phyloP scores from a whole-genome alignment of 2,888 invertebrate species.

The Drosophila subsilvestris region DNA sequence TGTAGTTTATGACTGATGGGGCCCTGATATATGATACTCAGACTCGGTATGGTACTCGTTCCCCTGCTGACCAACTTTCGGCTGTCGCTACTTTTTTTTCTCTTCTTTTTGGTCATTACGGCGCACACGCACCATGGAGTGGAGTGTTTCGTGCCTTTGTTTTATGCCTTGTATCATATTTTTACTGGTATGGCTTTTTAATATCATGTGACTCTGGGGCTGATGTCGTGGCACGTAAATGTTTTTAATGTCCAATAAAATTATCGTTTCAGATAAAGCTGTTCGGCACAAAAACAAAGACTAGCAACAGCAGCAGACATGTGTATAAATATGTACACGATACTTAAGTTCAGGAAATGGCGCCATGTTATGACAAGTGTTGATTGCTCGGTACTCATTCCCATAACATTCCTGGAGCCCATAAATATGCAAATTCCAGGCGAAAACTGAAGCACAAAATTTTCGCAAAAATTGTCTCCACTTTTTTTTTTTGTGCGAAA shows the following conservation, averaged over 20 bases:
- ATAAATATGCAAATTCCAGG: not conserved
- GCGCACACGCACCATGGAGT: conserved; percentile 54
- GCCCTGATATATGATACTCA: conserved; percentile 65
- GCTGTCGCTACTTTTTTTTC: conserved; percentile 33
- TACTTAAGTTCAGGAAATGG: conserved; percentile 33
- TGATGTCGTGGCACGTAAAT: conserved; percentile 66
- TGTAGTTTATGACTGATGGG: conserved; percentile 76
- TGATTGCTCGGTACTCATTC: conserved; percentile 31
- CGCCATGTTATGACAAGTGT: conserved; percentile 25
- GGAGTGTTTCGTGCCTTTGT: conserved; percentile 36
- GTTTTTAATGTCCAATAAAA: conserved; percentile 76
- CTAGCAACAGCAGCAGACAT: conserved; percentile 19
- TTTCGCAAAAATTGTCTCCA: not conserved
- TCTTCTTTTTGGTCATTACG: conserved; percentile 50
- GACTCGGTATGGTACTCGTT: not conserved
- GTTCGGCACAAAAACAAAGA: conserved; percentile 33
- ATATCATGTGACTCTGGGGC: conserved; percentile 60
- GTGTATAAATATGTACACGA: conserved; percentile 15
- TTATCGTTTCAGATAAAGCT: conserved; percentile 66
- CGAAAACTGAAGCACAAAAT: not conserved
- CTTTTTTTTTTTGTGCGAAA: not conserved
- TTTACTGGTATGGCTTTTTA: conserved; percentile 64
- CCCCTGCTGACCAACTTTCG: conserved; percentile 44
- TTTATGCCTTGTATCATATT: conserved; percentile 61
- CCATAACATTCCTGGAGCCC: not conserved